Conservation (phyloP, 2,113 vertebrate species). For the Argyrosomus japonicus region DNA sequence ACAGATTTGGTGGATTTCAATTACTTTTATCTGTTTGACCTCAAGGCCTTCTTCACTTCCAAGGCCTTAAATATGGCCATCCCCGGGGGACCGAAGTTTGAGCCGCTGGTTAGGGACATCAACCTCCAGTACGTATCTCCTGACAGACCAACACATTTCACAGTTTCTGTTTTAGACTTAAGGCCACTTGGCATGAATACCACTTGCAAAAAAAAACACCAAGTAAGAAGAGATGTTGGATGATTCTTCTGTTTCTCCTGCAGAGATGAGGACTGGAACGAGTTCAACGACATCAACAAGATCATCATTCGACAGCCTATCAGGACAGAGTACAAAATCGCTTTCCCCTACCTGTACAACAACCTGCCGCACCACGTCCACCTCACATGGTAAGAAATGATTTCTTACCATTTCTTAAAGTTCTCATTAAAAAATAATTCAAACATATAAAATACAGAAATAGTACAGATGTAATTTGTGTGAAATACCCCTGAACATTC, state of each 20-base stretch:
- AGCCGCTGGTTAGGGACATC: constrained; percentile 97
- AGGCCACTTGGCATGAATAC: no score
- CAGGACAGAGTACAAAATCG: constrained; percentile 98
- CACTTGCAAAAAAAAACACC: background rate
- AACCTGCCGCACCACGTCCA: constrained; percentile 98
- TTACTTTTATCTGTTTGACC: constrained; percentile 98
- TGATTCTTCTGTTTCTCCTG: background rate
- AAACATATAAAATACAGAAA: background rate
- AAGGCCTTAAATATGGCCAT: constrained; percentile 99
- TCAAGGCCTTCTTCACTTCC: constrained; percentile 98
- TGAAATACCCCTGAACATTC: background rate
- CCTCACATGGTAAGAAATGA: constrained; percentile 90
- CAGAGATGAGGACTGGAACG: constrained; percentile 99
- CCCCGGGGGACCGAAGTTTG: constrained; percentile 98
- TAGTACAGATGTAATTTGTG: background rate
- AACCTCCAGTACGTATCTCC: constrained; percentile 92
- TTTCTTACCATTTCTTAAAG: background rate
- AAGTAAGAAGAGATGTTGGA: background rate
- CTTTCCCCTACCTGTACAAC: constrained; percentile 98
- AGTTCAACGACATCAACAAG: constrained; percentile 99
- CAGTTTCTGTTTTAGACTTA: no score
- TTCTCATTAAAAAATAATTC: background rate
- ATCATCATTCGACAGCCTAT: constrained; percentile 99
- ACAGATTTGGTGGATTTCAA: constrained; percentile 97
- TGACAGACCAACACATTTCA: background rate